phyloP scores from a whole-genome alignment of 2,113 vertebrate species.

The Probosciger aterrimus region DNA sequence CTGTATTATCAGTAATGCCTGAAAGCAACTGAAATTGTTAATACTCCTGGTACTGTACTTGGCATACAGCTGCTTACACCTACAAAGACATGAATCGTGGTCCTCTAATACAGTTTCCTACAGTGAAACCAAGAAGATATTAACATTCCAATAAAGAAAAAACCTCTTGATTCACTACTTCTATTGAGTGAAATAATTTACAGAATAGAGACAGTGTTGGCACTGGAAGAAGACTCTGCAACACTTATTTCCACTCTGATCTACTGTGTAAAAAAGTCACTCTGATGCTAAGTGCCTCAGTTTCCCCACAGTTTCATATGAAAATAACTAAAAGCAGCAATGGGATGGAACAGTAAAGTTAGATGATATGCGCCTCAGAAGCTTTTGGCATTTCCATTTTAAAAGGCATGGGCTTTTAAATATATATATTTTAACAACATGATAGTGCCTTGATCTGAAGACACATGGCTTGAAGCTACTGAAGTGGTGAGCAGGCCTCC shows the following conservation, averaged over 20 bases:
- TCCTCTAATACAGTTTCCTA: neutral
- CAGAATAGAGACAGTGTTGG: neutral
- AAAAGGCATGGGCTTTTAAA: neutral
- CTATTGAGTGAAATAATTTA: neutral
- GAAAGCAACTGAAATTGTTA: neutral
- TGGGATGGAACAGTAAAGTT: neutral
- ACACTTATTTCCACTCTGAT: neutral
- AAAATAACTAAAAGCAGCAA: neutral
- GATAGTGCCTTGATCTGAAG: neutral
- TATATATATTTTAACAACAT: conserved; percentile 18
- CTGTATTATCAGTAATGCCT: neutral
- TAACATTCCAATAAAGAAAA: neutral
- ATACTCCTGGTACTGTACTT: neutral
- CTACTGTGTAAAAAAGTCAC: neutral
- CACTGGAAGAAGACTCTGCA: neutral
- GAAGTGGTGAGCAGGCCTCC: neutral
- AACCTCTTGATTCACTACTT: neutral
- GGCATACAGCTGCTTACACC: conserved; percentile 9
- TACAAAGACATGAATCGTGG: conserved; percentile 9
- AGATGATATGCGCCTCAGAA: neutral
- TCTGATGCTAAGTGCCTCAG: neutral
- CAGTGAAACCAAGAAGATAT: neutral
- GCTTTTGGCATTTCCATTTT: conserved; percentile 18
- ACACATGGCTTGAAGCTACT: neutral
- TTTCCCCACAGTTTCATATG: neutral